Base-by-base conservation (phyloP, 2,888 invertebrate species). In the Drosophila affinis region DNA sequence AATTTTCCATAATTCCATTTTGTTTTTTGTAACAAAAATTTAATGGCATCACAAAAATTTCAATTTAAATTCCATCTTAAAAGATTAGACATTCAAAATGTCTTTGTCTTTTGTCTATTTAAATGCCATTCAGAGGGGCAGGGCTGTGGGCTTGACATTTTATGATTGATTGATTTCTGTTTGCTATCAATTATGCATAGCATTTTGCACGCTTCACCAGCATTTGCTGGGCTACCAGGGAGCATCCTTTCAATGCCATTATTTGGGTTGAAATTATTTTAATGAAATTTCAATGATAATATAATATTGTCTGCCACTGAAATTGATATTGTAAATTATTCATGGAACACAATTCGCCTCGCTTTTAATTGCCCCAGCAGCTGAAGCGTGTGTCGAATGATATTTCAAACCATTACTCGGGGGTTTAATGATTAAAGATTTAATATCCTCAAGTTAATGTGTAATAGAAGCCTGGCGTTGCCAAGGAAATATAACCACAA, bases 141-240 rank as follows among this genome's bases (percentile, higher is more conserved):
- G 73, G 21, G 21, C 0, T 0, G 21, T 21, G 21, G 3, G 21
- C 3, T 72, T 89, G 87, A 80, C 87, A 81, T 81, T 86, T 79
- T 79, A 88, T 85, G 87, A 87, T 87, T 88, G 87, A 87, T 86
- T 86, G 87, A 85, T 87, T 88, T 81, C 63, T 69, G 79, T 76
- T 76, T 73, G 78, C 71, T 76, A 88, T 84, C 88, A 88, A 86
- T 86, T 85, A 86, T 86, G 79, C 72, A 86, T 84, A 76, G 79
- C 68, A 86, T 85, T 83, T 87, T 87, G 76, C 72, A 75, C 87
- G 87, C 82, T 78, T 84, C 79, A 65, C 71, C 76, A 67, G 74
- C 85, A 76, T 71, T 76, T 81, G 81, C 64, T 52, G 56, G 7
- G 39, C 39, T 14, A 0, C 14, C 39, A 14, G 9, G 47, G 21